Base-by-base conservation (phyloP, 1,140 invertebrate genomes). In the Zaprionus capensis region DNA sequence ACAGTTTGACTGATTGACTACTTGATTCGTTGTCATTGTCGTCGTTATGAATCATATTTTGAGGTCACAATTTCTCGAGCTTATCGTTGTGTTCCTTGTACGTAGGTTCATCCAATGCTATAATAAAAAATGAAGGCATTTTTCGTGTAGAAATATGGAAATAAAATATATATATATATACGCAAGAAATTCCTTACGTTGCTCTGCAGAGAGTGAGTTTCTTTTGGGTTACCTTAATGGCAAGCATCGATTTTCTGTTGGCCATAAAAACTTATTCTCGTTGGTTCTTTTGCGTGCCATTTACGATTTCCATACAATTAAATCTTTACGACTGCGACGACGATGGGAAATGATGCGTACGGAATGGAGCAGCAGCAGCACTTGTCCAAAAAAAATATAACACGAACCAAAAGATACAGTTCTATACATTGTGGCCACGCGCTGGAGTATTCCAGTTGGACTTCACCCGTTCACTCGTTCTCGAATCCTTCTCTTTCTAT, bases 271-370 rank as follows among this genome's bases (percentile, higher is more conserved):
- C 56, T 77, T 88, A 76, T 88, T 74, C 73, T 64, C 72, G 53
- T 46, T 46, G 41, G 20, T 77, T 83, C 58, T 61, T 79, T 88
- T 83, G 71, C 81, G 81, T 90, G 74, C 79, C 85, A 79, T 88
- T 88, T 85, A 88, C 85, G 85, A 90, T 88, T 88, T 88, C 81
- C 85, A 88, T 88, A 85, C 85, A 88, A 88, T 88, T 88, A 88
- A 88, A 90, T 88, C 85, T 88, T 90, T 82, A 88, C 67, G 85
- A 85, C 79, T 72, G 70, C 69, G 41, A 79, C 69, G 38, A 80
- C 70, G 71, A 64, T 66, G 69, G 58, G 59, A 64, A 70, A 57
- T 55, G 70, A 76, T 72, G 69, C 56, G 44, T 56, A 65, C 38
- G 73, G 17, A 71, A 41, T 12, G n/a, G 34, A 62, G 36, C 11